phyloP scores from a whole-genome alignment of 2,797 vertebrate genomes.

The Pseudochaenichthys georgianus region DNA sequence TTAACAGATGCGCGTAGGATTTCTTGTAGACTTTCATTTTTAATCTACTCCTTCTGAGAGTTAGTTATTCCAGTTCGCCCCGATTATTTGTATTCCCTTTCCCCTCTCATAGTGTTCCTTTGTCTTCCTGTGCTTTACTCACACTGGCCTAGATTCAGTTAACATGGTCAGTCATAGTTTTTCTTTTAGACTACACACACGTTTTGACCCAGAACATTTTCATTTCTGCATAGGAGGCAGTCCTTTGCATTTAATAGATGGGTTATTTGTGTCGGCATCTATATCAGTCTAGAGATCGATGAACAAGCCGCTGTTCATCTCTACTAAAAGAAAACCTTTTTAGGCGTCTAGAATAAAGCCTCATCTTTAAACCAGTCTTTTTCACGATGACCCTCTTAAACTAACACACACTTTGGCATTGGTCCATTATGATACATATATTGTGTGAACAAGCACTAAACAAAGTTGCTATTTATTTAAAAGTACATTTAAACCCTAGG shows the following conservation, averaged over 20 bases:
- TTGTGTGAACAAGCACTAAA: not conserved
- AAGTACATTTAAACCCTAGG: not conserved
- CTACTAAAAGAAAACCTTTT: constrained; percentile 3
- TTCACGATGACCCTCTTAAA: not conserved
- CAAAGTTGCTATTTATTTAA: constrained; percentile 5
- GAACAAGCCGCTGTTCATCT: constrained; percentile 5
- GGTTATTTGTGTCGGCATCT: constrained; percentile 34
- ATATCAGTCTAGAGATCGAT: not conserved
- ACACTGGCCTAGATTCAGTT: constrained; percentile 62
- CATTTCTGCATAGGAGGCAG: constrained; percentile 8
- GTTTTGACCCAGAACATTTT: constrained; percentile 60
- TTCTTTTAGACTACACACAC: constrained; percentile 34
- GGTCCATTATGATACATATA: constrained; percentile 6
- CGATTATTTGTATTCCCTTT: constrained; percentile 66
- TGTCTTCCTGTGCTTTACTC: constrained; percentile 20
- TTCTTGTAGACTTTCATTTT: constrained; percentile 56
- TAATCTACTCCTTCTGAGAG: constrained; percentile 63
- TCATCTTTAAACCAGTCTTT: not conserved
- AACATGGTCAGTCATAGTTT: constrained; percentile 13
- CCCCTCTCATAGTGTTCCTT: constrained; percentile 35
- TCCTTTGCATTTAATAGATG: constrained; percentile 26
- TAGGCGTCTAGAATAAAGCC: not conserved
- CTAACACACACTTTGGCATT: not conserved
- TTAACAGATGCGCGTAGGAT: constrained; percentile 58
- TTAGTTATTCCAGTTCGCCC: constrained; percentile 68